Percentiles rank a stretch among this genome's conserved stretches.
Evolutionary conservation across 1,140 invertebrate species (phyloP).

Genomic region (Dreissena polymorpha): DNA sequence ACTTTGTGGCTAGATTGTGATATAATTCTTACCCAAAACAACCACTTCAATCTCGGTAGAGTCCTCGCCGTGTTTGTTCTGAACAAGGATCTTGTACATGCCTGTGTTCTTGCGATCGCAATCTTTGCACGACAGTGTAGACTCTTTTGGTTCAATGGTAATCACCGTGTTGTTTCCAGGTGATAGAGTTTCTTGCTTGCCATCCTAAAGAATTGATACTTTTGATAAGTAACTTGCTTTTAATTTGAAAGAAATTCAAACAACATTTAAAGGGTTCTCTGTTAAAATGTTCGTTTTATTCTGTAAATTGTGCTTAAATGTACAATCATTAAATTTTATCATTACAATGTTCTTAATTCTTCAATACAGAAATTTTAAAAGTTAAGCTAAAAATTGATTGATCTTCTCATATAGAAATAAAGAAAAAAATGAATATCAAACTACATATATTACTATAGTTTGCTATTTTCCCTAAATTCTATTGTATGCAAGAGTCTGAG

Average conservation of each 20-base stretch:
- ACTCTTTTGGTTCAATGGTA: constrained; percentile 61
- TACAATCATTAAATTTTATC: neutral
- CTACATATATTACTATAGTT: too few species aligned
- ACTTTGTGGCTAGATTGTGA: too few species aligned
- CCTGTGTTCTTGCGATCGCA: constrained; percentile 95
- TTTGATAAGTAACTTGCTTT: neutral
- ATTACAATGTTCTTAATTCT: too few species aligned
- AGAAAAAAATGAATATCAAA: too few species aligned
- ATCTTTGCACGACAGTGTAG: constrained; percentile 91
- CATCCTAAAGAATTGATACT: constrained; percentile 61
- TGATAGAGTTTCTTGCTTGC: constrained; percentile 58
- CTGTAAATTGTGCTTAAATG: neutral
- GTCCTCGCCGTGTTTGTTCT: constrained; percentile 97
- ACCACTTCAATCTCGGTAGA: constrained; percentile 96
- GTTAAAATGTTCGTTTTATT: neutral
- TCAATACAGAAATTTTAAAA: too few species aligned
- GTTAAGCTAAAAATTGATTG: too few species aligned
- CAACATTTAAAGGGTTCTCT: neutral
- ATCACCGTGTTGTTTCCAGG: constrained; percentile 61
- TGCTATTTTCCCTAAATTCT: too few species aligned
- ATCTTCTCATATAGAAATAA: too few species aligned
- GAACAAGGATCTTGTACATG: constrained; percentile 95
- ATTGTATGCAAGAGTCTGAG: too few species aligned
- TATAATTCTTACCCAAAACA: constrained; percentile 89
- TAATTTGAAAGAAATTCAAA: neutral